These are phyloP conservation scores for Diorhabda sublineata DNA, from an alignment of 1,140 invertebrate species.

Conservation along the genomic window DNA sequence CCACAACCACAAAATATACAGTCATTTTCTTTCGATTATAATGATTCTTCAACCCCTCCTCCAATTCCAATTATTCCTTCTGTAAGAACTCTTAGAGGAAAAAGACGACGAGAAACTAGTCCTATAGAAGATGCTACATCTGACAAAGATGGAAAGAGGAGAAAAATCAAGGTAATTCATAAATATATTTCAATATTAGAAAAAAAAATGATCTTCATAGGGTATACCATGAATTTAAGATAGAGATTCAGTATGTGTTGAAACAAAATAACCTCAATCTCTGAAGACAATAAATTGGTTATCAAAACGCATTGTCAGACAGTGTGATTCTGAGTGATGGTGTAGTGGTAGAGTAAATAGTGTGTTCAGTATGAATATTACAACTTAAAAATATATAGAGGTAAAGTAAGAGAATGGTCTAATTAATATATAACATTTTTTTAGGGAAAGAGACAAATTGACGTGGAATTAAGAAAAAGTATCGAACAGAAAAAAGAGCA, in stretches of 20 bases:
- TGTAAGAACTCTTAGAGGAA: slow-evolving; percentile 26
- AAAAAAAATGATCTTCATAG: no score
- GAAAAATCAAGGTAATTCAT: slow-evolving; percentile 42
- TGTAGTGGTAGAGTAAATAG: no score
- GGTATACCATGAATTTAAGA: no score
- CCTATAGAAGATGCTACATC: slow-evolving; percentile 19
- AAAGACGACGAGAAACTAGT: slow-evolving; percentile 26
- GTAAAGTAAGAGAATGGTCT: no score
- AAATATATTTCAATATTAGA: slow-evolving; percentile 36
- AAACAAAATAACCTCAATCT: no score
- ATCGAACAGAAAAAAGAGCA: slow-evolving; percentile 56
- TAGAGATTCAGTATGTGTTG: no score
- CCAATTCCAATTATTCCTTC: slow-evolving; percentile 21
- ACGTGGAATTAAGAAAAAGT: slow-evolving; percentile 53
- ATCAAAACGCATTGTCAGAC: no score
- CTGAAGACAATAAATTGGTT: no score
- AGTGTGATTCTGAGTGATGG: no score
- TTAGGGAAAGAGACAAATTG: slow-evolving; percentile 48
- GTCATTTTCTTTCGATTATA: slow-evolving; percentile 37
- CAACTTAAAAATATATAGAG: no score
- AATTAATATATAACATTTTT: not conserved
- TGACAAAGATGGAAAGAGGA: slow-evolving; percentile 48
- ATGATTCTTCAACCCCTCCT: slow-evolving; percentile 43
- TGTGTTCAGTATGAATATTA: no score
- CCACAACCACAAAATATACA: slow-evolving; percentile 12